These are phyloP conservation scores for Pandemis cinnamomeana DNA, from an alignment of 2,888 invertebrate genomes.

Conservation along the genomic window DNA sequence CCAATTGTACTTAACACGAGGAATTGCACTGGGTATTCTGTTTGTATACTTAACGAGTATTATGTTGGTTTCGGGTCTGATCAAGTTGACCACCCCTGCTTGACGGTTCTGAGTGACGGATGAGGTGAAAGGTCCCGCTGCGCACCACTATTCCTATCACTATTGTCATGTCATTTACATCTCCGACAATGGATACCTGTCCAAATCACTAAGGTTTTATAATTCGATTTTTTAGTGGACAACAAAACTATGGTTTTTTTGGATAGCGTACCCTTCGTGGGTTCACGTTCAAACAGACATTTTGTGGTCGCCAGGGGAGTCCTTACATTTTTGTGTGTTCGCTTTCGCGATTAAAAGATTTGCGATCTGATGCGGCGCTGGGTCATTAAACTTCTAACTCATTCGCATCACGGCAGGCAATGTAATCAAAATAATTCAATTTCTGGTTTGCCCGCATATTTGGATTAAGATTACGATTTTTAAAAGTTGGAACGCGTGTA, in stretches of 20 bases:
- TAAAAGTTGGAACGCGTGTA: too few species aligned
- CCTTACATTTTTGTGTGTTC: too few species aligned
- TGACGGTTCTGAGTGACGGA: conserved; percentile 19
- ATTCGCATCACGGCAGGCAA: too few species aligned
- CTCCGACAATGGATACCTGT: conserved; percentile 21
- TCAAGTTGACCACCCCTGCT: conserved; percentile 7
- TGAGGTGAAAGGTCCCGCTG: conserved; percentile 26
- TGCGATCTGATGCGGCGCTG: too few species aligned
- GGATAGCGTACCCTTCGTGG: background rate
- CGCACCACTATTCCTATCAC: conserved; percentile 14
- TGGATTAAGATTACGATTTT: too few species aligned
- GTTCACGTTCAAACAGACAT: background rate
- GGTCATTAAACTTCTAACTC: too few species aligned
- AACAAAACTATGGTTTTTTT: background rate
- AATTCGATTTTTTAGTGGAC: conserved; percentile 12
- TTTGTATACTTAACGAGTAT: background rate
- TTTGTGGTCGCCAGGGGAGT: too few species aligned
- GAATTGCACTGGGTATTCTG: background rate
- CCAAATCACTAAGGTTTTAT: conserved; percentile 18
- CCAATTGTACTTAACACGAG: background rate
- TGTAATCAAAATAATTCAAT: too few species aligned
- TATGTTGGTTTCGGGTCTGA: background rate
- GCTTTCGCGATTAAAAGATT: too few species aligned
- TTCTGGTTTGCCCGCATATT: too few species aligned
- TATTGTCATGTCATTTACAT: conserved; percentile 29